Conservation (phyloP, 2,113 vertebrate genomes). For the Daboia siamensis region DNA sequence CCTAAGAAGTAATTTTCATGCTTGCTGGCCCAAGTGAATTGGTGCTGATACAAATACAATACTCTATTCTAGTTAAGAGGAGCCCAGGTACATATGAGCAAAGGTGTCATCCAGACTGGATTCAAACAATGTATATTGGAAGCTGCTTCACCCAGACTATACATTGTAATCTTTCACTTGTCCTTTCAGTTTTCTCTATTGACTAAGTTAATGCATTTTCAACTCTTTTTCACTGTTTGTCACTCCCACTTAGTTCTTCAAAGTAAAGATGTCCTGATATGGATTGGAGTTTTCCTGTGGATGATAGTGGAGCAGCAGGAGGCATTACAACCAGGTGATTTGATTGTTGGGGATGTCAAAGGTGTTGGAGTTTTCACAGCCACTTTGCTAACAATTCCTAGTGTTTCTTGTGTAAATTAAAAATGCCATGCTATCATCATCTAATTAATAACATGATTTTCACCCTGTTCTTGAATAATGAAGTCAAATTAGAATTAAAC, state of each 20-base stretch:
- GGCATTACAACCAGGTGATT: neutral
- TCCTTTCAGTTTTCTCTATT: neutral
- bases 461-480: conserved; percentile 20
- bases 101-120: neutral
- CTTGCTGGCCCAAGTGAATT: neutral
- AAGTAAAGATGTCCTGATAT: neutral
- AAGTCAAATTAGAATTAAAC: neutral
- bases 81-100: too few species aligned
- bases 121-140: neutral
- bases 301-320: neutral
- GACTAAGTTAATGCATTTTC: neutral
- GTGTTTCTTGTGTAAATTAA: conserved; percentile 51
- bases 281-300: neutral
- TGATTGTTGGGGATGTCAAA: conserved; percentile 25
- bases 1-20: neutral
- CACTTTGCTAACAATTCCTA: conserved; percentile 58
- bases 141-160: neutral
- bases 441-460: conserved; percentile 30
- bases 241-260: neutral
- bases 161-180: neutral
- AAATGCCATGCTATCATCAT: conserved; percentile 46
- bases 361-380: conserved; percentile 32
- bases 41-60: neutral
- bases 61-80: neutral
- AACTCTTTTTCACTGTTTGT: neutral